phyloP scores from a whole-genome alignment of 2,888 invertebrate genomes.

The Gibbula magus region DNA sequence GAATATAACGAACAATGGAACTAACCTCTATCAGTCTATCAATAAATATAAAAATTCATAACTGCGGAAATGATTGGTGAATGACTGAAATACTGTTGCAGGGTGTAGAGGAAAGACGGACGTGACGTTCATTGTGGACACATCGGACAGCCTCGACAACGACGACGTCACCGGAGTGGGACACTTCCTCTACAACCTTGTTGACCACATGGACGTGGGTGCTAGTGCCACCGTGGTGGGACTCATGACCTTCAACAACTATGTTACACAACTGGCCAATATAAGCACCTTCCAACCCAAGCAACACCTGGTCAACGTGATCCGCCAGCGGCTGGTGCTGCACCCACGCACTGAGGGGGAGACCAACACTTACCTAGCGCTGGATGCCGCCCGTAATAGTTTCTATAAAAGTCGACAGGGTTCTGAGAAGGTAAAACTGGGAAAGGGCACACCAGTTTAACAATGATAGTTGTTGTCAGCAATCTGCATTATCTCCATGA shows the following conservation, averaged over 20 bases:
- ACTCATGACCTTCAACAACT: neutral
- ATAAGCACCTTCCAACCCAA: neutral
- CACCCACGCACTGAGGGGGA: too few relatives aligned
- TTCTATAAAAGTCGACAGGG: too few relatives aligned
- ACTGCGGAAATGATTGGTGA: neutral
- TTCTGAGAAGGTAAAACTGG: too few relatives aligned
- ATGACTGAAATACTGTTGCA: neutral
- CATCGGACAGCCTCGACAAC: neutral
- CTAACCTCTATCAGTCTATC: too few relatives aligned
- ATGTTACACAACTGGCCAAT: neutral
- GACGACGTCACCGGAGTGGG: neutral
- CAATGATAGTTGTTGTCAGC: too few relatives aligned
- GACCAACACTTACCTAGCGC: too few relatives aligned
- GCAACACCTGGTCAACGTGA: neutral
- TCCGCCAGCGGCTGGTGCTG: neutral
- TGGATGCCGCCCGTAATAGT: too few relatives aligned
- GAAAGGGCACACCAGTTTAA: too few relatives aligned
- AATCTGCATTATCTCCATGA: too few relatives aligned
- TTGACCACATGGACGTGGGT: neutral
- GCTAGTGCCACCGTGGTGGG: neutral
- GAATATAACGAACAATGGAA: too few relatives aligned
- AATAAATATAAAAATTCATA: too few relatives aligned
- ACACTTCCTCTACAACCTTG: neutral
- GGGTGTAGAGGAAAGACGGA: neutral
- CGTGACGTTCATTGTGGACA: conserved; percentile 1